Conservation (phyloP, 2,113 vertebrate genomes). For the Carollia perspicillata region DNA sequence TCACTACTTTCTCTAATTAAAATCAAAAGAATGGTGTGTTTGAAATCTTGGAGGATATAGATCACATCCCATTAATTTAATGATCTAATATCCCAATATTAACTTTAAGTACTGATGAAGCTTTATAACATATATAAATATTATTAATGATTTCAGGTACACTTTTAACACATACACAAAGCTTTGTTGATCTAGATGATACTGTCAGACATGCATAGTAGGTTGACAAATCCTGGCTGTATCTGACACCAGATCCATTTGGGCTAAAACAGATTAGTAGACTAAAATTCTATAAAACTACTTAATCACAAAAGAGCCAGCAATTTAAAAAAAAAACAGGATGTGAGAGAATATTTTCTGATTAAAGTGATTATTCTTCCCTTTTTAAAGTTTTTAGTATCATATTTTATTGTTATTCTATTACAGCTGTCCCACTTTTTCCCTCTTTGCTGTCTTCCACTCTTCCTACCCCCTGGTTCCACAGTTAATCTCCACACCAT, state of each 20-base stretch:
- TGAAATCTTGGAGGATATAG: slow-evolving; percentile 26
- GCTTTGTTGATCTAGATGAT: background rate
- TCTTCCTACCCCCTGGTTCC: too few species aligned
- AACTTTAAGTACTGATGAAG: slow-evolving; percentile 7
- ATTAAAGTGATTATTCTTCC: background rate
- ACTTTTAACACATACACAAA: background rate
- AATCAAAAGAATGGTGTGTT: slow-evolving; percentile 19
- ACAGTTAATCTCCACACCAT: too few species aligned
- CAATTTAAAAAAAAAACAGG: background rate
- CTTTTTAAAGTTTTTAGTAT: too few species aligned
- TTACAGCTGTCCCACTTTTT: too few species aligned
- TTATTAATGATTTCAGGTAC: background rate
- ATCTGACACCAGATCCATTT: background rate
- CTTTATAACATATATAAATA: background rate
- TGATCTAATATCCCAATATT: background rate
- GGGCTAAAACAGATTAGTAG: background rate
- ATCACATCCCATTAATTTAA: slow-evolving; percentile 37
- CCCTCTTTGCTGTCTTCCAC: too few species aligned
- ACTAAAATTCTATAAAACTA: background rate
- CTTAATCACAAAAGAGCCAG: background rate
- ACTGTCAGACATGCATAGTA: background rate
- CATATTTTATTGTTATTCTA: too few species aligned
- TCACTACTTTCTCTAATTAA: slow-evolving; percentile 25
- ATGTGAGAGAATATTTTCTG: background rate
- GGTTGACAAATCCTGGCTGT: background rate